Evolutionary conservation across 2,113 vertebrate species (phyloP).

Genomic region (Ptilonorhynchus violaceus): DNA sequence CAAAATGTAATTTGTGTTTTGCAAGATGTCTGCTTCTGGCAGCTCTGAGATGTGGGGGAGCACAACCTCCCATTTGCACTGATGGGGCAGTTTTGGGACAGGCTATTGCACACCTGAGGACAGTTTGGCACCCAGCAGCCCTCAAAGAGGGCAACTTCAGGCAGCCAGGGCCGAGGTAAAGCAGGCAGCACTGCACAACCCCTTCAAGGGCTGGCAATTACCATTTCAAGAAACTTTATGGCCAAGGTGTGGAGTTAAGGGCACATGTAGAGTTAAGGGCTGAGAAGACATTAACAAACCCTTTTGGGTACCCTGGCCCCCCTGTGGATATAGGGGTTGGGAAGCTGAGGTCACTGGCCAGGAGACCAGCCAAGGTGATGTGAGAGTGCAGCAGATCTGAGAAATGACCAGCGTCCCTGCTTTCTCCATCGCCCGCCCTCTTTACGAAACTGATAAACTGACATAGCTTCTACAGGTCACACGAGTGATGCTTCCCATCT

Average conservation of each 20-base stretch:
- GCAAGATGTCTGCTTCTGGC: fast-evolving
- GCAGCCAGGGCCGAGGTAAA: not conserved
- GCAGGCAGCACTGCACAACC: fast-evolving
- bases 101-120: not conserved
- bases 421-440: not conserved
- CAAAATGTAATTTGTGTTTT: fast-evolving
- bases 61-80: fast-evolving
- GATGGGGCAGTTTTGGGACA: not conserved
- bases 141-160: fast-evolving
- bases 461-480: not conserved
- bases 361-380: not conserved
- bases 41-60: not conserved
- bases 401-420: not conserved
- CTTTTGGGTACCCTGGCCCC: not conserved
- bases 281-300: not conserved
- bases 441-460: not conserved
- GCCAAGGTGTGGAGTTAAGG: not conserved
- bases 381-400: not conserved
- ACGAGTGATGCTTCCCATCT: not conserved
- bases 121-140: not conserved
- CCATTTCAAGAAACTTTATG: not conserved
- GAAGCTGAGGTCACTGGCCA: not conserved
- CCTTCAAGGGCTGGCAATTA: not conserved
- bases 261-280: fast-evolving
- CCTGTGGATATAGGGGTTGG: fast-evolving